Evolutionary conservation across 2,797 vertebrate genomes (phyloP).

Genomic region (Lepidocolaptes lacrymiger): DNA sequence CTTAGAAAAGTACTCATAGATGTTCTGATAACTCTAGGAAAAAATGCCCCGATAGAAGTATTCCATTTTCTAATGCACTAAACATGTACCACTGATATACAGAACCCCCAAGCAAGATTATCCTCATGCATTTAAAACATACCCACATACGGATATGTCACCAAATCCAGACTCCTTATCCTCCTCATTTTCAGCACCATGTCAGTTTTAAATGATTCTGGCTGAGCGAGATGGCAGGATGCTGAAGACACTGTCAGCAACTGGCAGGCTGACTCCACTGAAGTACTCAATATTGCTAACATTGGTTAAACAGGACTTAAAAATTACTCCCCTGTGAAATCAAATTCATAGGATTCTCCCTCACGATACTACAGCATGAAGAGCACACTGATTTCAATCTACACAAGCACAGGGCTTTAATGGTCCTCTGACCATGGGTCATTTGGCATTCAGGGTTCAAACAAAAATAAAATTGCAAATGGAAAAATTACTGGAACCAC

Average conservation of each 20-base stretch:
- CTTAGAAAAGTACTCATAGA: not conserved
- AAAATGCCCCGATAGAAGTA: not conserved
- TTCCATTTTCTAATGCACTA: not conserved
- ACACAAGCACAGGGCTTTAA: not conserved
- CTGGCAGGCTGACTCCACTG: constrained; percentile 27
- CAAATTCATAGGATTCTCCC: not conserved
- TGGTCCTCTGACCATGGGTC: not conserved
- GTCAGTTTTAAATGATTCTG: constrained; percentile 48
- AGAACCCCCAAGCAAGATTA: constrained; percentile 2
- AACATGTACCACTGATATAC: not conserved
- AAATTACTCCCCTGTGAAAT: not conserved
- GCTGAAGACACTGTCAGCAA: constrained; percentile 54
- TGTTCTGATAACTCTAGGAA: not conserved
- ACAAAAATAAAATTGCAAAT: not conserved
- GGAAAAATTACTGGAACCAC: not conserved
- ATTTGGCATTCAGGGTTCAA: not conserved
- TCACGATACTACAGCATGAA: accelerated
- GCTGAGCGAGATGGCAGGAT: constrained; percentile 40
- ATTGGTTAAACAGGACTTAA: not conserved
- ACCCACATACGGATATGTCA: not conserved
- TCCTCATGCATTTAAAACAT: constrained; percentile 11
- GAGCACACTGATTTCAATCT: not conserved
- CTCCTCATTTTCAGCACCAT: constrained; percentile 57
- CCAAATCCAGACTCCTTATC: constrained; percentile 22
- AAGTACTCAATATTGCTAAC: constrained; percentile 18